Evolutionary conservation across 2,888 invertebrate species (phyloP), one percentile per base, ranked within the genome.

Genomic region (Calliopum simillimum): DNA sequence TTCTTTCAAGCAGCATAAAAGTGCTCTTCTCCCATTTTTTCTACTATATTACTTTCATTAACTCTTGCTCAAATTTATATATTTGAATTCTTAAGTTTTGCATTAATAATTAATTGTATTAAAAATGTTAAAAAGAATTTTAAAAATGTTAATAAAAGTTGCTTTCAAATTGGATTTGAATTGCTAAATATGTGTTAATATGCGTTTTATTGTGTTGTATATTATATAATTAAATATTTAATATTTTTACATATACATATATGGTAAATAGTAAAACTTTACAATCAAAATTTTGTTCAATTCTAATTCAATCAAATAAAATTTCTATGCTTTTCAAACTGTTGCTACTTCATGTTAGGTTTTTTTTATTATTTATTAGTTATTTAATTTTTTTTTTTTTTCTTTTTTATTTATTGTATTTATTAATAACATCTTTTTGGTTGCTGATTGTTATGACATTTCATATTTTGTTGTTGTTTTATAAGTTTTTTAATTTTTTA

Each of bases 401-500:
- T 1, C 8, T 59, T 59, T 59, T 59, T 21, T 21, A 11, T 16
- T 59, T 59, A n/a, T 14, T n/a, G n/a, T n/a, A n/a, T n/a, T n/a
- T n/a, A n/a, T n/a, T n/a, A n/a, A n/a, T 33, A 33, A 33, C 33
- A 33, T 33, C 13, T 12, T 59, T 59, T 59, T 11, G 16, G 59
- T 59, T 59, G 59, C 59, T 59, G 59, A 59, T 59, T 59, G 59
- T 59, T 59, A 43, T 43, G 16, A 43, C 14, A 41, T 58, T 58
- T 58, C 19, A 19, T 33, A 41, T 41, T 41, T 19, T 59, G 43
- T 19, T 59, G 19, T 41, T 41, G 16, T 59, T 58, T 33, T 59
- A n/a, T 11, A 12, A 59, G 19, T 41, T 13, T 43, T 41, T 4
- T 33, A 58, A 19, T 19, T 44, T 41, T 19, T 41, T 58, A 16